phyloP scores from a whole-genome alignment of 2,113 vertebrate species.

The Suricata suricatta region DNA sequence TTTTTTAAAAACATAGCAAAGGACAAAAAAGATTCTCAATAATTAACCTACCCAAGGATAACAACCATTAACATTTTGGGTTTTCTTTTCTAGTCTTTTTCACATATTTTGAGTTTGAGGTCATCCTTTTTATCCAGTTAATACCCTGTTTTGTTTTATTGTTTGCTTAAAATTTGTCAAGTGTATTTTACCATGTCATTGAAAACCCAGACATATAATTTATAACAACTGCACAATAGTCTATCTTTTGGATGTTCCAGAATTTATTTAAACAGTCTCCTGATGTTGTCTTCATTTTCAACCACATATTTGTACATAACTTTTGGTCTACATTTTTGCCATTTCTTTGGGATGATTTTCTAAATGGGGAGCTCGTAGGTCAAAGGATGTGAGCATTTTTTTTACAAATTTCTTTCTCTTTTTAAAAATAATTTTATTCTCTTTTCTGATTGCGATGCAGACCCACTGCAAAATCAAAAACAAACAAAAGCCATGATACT shows the following conservation, averaged over 20 bases:
- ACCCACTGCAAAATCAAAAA: conserved; percentile 2
- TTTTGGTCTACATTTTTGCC: conserved; percentile 56
- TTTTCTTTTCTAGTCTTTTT: background rate
- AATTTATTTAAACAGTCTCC: conserved; percentile 57
- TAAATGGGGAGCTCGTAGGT: conserved; percentile 20
- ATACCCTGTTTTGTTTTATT: conserved; percentile 49
- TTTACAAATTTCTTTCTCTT: conserved; percentile 45
- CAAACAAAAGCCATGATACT: background rate
- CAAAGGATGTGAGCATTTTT: background rate
- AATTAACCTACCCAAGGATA: conserved; percentile 9
- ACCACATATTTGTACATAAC: conserved; percentile 50
- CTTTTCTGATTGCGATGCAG: conserved; percentile 11
- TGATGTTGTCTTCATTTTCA: conserved; percentile 49
- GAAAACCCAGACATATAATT: conserved; percentile 64
- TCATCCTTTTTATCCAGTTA: conserved; percentile 26
- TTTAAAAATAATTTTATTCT: conserved; percentile 27
- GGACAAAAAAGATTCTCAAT: background rate
- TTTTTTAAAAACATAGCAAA: background rate
- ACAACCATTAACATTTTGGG: background rate
- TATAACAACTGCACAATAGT: conserved; percentile 24
- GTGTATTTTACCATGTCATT: conserved; percentile 48
- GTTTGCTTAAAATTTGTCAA: conserved; percentile 62
- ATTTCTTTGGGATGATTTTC: conserved; percentile 52
- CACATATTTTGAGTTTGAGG: conserved; percentile 29
- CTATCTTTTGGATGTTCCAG: conserved; percentile 40